Evolutionary conservation across 2,888 invertebrate genomes (phyloP).

Genomic region (Heliconius hortense): DNA sequence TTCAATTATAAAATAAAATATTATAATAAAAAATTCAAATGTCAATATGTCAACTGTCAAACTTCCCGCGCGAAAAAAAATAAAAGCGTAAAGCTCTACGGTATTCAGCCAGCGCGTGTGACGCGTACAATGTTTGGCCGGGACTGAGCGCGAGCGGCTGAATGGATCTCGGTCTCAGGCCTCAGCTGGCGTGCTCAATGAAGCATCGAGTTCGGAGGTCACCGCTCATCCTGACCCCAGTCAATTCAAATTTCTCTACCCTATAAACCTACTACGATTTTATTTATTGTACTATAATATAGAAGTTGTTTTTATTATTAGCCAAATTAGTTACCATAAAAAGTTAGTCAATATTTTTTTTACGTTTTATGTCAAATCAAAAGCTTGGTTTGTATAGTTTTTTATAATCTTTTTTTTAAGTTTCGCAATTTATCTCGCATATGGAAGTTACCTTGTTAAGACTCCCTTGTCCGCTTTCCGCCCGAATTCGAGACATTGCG

Average conservation of each 20-base stretch:
- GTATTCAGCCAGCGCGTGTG: slow-evolving; percentile 74
- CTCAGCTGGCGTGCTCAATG: slow-evolving; percentile 78
- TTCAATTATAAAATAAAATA: slow-evolving; percentile 28
- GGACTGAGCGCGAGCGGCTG: slow-evolving; percentile 69
- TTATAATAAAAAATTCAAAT: slow-evolving; percentile 33
- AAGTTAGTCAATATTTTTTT: neutral
- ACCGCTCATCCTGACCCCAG: slow-evolving; percentile 70
- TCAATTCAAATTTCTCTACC: slow-evolving; percentile 44
- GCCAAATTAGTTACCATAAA: neutral
- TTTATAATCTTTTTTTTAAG: neutral
- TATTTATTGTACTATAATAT: slow-evolving; percentile 2
- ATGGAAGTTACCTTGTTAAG: too few species aligned
- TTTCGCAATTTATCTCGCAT: neutral
- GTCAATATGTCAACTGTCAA: slow-evolving; percentile 57
- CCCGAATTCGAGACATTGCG: neutral
- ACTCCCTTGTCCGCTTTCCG: neutral
- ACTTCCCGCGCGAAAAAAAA: slow-evolving; percentile 64
- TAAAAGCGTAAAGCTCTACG: slow-evolving; percentile 56
- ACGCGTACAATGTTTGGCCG: slow-evolving; percentile 75
- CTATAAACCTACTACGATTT: slow-evolving; percentile 39
- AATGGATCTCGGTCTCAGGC: slow-evolving; percentile 65
- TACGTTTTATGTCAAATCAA: too few species aligned
- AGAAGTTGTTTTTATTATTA: neutral
- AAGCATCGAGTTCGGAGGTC: slow-evolving; percentile 79
- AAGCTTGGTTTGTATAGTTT: neutral